Evolutionary conservation across 2,797 vertebrate genomes (phyloP), one percentile per base, ranked within the genome.

Genomic region (Momotus momota): DNA sequence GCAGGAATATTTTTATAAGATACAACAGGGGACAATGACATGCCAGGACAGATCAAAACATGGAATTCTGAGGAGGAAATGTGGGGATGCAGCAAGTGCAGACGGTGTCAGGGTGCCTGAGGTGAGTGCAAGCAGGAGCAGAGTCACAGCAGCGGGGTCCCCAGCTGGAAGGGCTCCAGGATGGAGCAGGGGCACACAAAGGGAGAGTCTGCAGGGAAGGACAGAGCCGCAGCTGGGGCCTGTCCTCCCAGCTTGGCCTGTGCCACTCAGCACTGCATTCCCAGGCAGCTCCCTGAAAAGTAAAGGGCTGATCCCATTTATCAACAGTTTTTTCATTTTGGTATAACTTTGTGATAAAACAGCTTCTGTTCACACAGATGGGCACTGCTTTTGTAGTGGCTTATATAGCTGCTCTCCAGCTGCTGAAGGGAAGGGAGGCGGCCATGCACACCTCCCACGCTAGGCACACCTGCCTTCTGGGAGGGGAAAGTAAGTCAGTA

Each of bases 21-120:
- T 35, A 12, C 8, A 29, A 41, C 23, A 48, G 40, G 27, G 21
- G 14, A 49, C 57, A 7, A 58, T 27, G 40, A 9, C 0, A 51
- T 22, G 48, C 20, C 70, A 29, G 11, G 38, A 54, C 5, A 57
- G 77, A 65, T 55, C 43, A 49, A 46, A 84, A 64, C 20, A 33
- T 12, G 10, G 22, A 40, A 27, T 38, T 29, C 14, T n/a, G 52
- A 66, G 54, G 48, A 43, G 74, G 10, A 38, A 60, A 67, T n/a
- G 21, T 6, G 12, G 78, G 35, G 25, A 41, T 35, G 31, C 55
- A 69, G 49, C 75, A 20, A 23, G 55, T 26, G 38, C 45, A 82
- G 55, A n/a, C 0, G 3, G 27, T 38, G 49, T 6, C 1, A 5
- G 31, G 29, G 25, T 75, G 67, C 31, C 31, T 2, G 0, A 14